Conservation (phyloP, 2,113 vertebrate genomes). For the Bucco capensis region DNA sequence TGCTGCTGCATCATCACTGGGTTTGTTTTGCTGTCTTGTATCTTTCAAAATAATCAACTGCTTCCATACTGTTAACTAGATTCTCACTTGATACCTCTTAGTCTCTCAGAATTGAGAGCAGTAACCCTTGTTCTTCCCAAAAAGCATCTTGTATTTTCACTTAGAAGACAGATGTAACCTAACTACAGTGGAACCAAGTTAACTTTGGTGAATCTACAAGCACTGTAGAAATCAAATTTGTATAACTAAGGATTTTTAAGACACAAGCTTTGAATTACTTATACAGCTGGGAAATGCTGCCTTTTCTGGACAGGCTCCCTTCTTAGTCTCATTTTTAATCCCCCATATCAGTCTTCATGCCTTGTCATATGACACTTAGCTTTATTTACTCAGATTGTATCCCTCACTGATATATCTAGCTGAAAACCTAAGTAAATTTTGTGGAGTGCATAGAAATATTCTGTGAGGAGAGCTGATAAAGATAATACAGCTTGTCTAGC, state of each 20-base stretch:
- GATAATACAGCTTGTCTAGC: neutral
- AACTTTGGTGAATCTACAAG: neutral
- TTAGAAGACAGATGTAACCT: neutral
- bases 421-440: neutral
- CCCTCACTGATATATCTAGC: neutral
- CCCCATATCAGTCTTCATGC: neutral
- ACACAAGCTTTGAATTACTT: neutral
- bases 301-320: constrained; percentile 2
- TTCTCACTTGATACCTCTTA: neutral
- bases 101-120: neutral
- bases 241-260: neutral
- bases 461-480: neutral
- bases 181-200: neutral
- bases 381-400: neutral
- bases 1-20: neutral
- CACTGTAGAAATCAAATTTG: neutral
- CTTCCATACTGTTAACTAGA: neutral
- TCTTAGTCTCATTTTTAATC: constrained; percentile 16
- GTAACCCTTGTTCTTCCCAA: neutral
- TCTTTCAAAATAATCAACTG: neutral
- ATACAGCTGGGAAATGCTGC: constrained; percentile 4
- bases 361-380: constrained; percentile 12
- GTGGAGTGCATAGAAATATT: neutral
- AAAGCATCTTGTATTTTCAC: neutral
- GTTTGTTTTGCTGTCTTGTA: neutral